A percentile compares a stretch with the other conserved stretches of the same genome.
phyloP scores from a whole-genome alignment of 2,888 invertebrate species.

The Strigamia crassipes region DNA sequence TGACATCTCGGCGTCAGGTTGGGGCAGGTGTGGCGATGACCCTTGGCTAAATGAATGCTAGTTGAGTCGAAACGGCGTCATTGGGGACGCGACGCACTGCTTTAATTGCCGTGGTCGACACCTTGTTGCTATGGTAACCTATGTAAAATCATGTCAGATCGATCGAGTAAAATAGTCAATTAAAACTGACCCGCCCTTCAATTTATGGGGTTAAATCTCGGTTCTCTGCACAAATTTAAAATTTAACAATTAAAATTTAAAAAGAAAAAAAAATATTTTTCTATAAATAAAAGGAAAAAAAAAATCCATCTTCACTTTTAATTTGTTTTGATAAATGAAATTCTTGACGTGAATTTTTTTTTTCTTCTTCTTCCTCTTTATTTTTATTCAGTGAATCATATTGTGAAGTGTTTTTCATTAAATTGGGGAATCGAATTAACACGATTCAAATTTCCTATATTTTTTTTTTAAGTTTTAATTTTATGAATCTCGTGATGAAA shows the following conservation, averaged over 20 bases:
- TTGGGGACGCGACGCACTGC: slow-evolving; percentile 16
- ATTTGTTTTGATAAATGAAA: slow-evolving; percentile 21
- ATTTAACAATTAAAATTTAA: not conserved
- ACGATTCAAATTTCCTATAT: not conserved
- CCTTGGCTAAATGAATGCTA: not conserved
- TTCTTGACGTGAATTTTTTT: slow-evolving; percentile 9
- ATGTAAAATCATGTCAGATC: slow-evolving; percentile 9
- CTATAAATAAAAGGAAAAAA: not conserved
- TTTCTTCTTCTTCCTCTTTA: not conserved
- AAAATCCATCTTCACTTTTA: not conserved
- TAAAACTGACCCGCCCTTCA: slow-evolving; percentile 13
- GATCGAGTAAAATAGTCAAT: not conserved
- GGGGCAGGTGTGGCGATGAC: slow-evolving; percentile 16
- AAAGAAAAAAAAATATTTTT: not conserved
- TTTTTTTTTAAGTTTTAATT: not conserved
- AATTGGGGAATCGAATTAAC: slow-evolving; percentile 1
- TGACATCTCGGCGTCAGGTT: slow-evolving; percentile 21
- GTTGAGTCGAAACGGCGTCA: slow-evolving; percentile 24
- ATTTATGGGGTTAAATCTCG: not conserved
- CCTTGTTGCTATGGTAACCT: slow-evolving; percentile 33
- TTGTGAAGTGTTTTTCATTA: slow-evolving; percentile 21
- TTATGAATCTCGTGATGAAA: slow-evolving; percentile 16
- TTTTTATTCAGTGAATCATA: slow-evolving; percentile 16
- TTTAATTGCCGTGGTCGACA: slow-evolving; percentile 30
- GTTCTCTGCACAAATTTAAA: not conserved